A percentile compares a stretch with the other conserved stretches of the same genome.
phyloP scores from a whole-genome alignment of 1,140 invertebrate species.

The Drosophila biarmipes region DNA sequence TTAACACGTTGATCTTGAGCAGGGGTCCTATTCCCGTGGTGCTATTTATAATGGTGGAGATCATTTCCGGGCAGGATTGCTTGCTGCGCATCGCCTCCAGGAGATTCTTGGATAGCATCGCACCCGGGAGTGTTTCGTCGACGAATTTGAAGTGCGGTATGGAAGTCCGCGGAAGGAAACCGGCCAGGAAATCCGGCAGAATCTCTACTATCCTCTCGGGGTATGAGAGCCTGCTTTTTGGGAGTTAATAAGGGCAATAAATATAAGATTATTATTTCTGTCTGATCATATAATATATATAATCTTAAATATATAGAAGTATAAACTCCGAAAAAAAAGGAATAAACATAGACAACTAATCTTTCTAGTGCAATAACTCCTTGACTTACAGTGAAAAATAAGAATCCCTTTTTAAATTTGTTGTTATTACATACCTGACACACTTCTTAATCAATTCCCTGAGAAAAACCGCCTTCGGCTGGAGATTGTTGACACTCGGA shows the following conservation, averaged over 20 bases:
- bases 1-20: conserved; percentile 53
- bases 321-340: neutral
- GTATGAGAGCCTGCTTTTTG: conserved; percentile 93
- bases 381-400: too few species aligned
- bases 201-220: conserved; percentile 95
- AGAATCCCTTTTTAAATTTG: too few species aligned
- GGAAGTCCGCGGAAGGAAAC: conserved; percentile 89
- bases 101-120: conserved; percentile 34
- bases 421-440: neutral
- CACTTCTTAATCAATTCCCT: conserved; percentile 88
- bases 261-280: too few species aligned
- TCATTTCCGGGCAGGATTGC: neutral
- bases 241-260: too few species aligned
- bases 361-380: neutral
- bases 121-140: conserved; percentile 85
- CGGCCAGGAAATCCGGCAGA: conserved; percentile 91
- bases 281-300: too few species aligned
- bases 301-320: neutral
- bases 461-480: conserved; percentile 97
- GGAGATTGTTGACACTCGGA: conserved; percentile 87
- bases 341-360: neutral
- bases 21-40: neutral
- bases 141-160: conserved; percentile 93
- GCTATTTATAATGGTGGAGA: conserved; percentile 11
- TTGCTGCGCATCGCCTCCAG: conserved; percentile 26